A percentile compares a stretch with the other conserved stretches of the same genome.
phyloP scores from a whole-genome alignment of 2,113 vertebrate species.

The Hemiscyllium ocellatum region DNA sequence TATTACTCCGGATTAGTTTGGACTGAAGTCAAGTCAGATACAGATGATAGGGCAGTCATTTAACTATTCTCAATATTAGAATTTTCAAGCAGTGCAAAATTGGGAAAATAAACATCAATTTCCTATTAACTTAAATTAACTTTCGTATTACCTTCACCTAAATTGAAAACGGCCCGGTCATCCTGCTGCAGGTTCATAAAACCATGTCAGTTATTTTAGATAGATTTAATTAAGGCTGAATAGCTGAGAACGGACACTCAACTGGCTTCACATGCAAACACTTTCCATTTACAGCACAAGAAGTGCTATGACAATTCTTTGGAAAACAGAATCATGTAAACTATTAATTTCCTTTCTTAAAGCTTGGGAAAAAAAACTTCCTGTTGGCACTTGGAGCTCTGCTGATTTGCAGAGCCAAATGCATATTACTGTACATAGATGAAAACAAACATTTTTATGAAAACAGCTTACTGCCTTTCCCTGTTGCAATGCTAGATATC shows the following conservation, averaged over 20 bases:
- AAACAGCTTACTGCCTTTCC: neutral
- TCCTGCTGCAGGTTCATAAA: neutral
- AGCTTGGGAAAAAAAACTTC: neutral
- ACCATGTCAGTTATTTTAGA: neutral
- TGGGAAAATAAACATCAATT: neutral
- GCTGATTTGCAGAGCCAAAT: neutral
- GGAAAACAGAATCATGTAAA: neutral
- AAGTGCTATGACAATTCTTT: neutral
- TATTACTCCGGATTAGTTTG: neutral
- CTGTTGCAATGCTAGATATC: neutral
- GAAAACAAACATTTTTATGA: neutral
- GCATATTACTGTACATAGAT: neutral
- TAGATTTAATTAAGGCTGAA: too few relatives aligned
- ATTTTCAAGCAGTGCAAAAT: neutral
- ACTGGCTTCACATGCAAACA: neutral
- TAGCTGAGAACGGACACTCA: neutral
- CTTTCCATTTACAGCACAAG: neutral
- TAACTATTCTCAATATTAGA: neutral
- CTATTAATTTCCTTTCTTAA: neutral
- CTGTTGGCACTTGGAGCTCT: neutral
- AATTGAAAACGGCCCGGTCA: neutral
- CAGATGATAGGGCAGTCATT: neutral
- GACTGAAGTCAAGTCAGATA: neutral
- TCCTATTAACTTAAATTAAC: neutral
- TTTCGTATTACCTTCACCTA: neutral